These are phyloP conservation scores for Onychomys leucogaster DNA, from an alignment of 2,797 vertebrate genomes.

Conservation along the genomic window DNA sequence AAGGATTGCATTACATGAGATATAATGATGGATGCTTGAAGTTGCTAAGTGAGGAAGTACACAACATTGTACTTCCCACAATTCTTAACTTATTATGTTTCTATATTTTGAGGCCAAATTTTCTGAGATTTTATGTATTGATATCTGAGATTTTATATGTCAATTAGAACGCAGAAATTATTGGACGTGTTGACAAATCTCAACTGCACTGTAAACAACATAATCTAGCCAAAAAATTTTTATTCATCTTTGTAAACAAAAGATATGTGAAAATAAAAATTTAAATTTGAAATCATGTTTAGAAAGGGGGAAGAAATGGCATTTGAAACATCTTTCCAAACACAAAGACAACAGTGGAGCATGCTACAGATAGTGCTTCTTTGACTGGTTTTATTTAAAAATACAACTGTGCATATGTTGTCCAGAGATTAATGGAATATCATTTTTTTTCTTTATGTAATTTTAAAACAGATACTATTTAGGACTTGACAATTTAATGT, in stretches of 20 bases:
- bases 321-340: not conserved
- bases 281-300: not conserved
- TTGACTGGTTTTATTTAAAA: not conserved
- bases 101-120: not conserved
- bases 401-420: not conserved
- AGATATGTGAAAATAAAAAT: not conserved
- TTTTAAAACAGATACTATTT: conserved; percentile 22
- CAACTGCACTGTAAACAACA: not conserved
- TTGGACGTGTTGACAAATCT: not conserved
- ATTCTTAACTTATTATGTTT: not conserved
- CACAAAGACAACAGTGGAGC: not conserved
- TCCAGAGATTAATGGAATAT: not conserved
- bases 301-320: not conserved
- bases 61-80: accelerated
- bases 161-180: not conserved
- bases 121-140: not conserved
- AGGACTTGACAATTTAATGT: not conserved
- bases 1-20: not conserved
- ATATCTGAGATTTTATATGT: not conserved
- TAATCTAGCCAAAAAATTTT: not conserved
- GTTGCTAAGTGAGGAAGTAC: not conserved
- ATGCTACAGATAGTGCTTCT: not conserved
- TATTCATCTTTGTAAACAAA: not conserved
- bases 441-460: not conserved
- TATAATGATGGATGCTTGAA: not conserved